These are phyloP conservation scores for Ditylenchus dipsaci DNA, from an alignment of 1,140 invertebrate genomes.

Conservation along the genomic window DNA sequence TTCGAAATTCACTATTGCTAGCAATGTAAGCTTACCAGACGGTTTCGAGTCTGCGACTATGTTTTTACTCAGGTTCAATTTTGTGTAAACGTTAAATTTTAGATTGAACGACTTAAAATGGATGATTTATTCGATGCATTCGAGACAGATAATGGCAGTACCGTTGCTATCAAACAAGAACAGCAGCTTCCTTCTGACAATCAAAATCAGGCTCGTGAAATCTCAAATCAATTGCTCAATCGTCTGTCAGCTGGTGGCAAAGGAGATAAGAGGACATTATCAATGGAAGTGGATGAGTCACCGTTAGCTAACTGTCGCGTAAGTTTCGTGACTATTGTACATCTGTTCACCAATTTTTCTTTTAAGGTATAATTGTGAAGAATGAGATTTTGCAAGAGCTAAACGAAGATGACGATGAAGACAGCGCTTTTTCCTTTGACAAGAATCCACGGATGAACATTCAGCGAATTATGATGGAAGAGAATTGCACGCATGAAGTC, in stretches of 20 bases:
- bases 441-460: background rate
- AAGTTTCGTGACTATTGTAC: background rate
- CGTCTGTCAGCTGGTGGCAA: constrained; percentile 1
- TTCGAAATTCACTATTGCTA: too few relatives aligned
- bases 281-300: background rate
- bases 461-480: background rate
- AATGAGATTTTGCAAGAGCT: too few relatives aligned
- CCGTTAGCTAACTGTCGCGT: background rate
- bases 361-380: too few relatives aligned
- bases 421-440: background rate
- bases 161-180: background rate
- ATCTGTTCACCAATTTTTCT: too few relatives aligned
- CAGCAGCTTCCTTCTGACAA: background rate
- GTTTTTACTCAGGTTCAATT: too few relatives aligned
- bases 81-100: too few relatives aligned
- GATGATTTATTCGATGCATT: constrained; percentile 6
- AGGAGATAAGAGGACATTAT: background rate
- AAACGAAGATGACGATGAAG: too few relatives aligned
- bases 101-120: background rate
- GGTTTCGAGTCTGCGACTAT: too few relatives aligned
- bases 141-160: background rate
- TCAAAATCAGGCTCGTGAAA: constrained; percentile 1
- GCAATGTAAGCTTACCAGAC: too few relatives aligned
- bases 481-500: background rate
- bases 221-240: background rate